Evolutionary conservation across 35 echinoderm and acorn worm genomes (phyloP).

Genomic region (Stichopus chloronotus): DNA sequence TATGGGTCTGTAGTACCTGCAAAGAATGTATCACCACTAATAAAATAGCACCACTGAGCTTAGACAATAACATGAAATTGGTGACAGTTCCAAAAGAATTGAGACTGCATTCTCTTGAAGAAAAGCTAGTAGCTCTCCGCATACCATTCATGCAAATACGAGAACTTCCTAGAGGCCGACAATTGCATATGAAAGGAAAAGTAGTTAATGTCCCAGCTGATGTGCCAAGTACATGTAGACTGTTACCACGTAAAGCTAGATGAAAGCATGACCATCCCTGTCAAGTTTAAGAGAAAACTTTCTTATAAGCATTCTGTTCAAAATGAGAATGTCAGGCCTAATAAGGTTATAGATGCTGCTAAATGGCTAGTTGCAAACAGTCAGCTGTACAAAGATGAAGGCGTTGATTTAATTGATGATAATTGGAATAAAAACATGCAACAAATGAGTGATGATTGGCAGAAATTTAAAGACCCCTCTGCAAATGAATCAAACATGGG

Average conservation of each 20-base stretch:
- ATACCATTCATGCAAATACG: constrained; percentile 70
- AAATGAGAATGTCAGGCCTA: constrained; percentile 58
- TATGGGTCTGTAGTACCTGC: constrained; percentile 40
- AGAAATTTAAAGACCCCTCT: constrained; percentile 13
- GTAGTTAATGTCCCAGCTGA: constrained; percentile 57
- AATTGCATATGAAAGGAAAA: constrained; percentile 56
- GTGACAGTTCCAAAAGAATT: constrained; percentile 29
- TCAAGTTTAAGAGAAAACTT: constrained; percentile 55
- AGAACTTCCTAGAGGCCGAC: constrained; percentile 67
- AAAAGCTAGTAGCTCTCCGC: constrained; percentile 39
- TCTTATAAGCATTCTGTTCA: constrained; percentile 25
- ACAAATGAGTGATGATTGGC: constrained; percentile 35
- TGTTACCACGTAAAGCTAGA: constrained; percentile 44
- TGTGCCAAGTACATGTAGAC: constrained; percentile 30
- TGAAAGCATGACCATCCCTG: constrained; percentile 50
- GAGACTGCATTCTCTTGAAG: constrained; percentile 31
- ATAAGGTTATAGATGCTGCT: constrained; percentile 57
- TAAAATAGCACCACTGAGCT: not conserved
- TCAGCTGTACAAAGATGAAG: constrained; percentile 57
- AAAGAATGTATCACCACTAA: not conserved
- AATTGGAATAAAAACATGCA: not conserved
- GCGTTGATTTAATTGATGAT: not conserved
- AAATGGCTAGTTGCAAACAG: constrained; percentile 55
- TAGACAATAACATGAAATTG: constrained; percentile 44
- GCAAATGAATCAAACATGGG: not conserved